Base-by-base conservation (phyloP, 2,113 vertebrate genomes). In the Tenrec ecaudatus region DNA sequence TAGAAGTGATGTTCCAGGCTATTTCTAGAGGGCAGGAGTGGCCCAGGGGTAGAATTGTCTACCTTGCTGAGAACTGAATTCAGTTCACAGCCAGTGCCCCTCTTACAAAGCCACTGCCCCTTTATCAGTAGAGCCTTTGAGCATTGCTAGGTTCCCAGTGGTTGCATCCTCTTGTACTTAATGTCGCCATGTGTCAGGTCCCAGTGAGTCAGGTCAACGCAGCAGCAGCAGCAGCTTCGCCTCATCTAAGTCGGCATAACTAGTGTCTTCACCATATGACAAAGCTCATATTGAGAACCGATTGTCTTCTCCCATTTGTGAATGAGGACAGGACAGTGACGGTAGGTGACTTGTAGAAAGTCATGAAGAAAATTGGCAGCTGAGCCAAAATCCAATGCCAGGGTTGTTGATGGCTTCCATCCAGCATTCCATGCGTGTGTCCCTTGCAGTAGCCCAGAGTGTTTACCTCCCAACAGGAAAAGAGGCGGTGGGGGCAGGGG, bases 401-500 rank as follows among this genome's bases (percentile, higher is more conserved):
- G 85, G 68, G 89, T 94, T 93, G 71, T 91, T 92, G 81, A 53
- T 89, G 62, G 81, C 90, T 80, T 94, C 62, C 71, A 71, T 79
- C 76, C 82, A 90, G 19, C 27, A 6, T 88, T 95, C 92, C 79
- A 40, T 80, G 82, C 40, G 11, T 0, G 22, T 5, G 0, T 64
- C 83, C 60, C 60, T 92, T 66, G 62, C 93, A 75, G 17, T 60
- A 80, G 36, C 38, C 82, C 82, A 83, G 20, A 29, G 36, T 88
- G 78, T 88, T 90, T 79, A 86, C 89, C 23, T 95, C 31, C 38
- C 33, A 66, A 82, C 57, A 64, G 31, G 25, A 60, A 60, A 92
- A 57, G 6, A 40, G 40, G 40, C 3, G 40, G 7, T 58, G 5
- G 27, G 11, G 4, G 29, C 9, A 4, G 3, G 9, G 7, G 23